A percentile compares a stretch with the other conserved stretches of the same genome.
Conservation (phyloP, 2,888 invertebrate genomes). For the Mesorhabditis belari region DNA sequence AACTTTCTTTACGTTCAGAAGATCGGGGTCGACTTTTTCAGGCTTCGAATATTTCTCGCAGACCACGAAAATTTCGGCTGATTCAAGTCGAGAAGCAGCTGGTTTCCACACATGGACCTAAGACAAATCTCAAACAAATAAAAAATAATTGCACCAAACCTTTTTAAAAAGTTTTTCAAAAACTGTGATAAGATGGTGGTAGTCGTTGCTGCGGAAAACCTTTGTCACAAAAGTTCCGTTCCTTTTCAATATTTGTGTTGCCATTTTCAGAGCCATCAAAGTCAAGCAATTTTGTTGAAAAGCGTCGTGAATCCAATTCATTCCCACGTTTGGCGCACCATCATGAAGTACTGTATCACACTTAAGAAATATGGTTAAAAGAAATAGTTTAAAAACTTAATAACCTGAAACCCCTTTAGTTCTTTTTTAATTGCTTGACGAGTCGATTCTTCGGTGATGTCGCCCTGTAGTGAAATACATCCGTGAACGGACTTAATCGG, state of each 20-base stretch:
- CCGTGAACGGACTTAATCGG: conserved; percentile 85
- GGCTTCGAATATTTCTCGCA: conserved; percentile 90
- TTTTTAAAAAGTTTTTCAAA: conserved; percentile 91
- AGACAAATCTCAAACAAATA: conserved; percentile 3
- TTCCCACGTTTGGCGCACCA: conserved; percentile 90
- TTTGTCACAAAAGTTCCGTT: conserved; percentile 98
- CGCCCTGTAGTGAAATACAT: conserved; percentile 80
- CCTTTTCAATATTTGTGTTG: conserved; percentile 76
- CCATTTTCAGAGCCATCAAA: conserved; percentile 82
- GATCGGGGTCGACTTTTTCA: conserved; percentile 72
- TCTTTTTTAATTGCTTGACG: conserved; percentile 44
- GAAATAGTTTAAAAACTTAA: no score
- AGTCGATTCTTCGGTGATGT: conserved; percentile 83
- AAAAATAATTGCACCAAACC: conserved; percentile 52
- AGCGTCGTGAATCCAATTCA: conserved; percentile 94
- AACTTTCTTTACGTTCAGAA: conserved; percentile 85
- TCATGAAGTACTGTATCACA: conserved; percentile 85
- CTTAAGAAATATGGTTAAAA: background rate
- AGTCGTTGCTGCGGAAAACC: conserved; percentile 84
- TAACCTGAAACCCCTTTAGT: conserved; percentile 44
- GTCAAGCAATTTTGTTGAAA: conserved; percentile 72
- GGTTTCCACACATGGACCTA: conserved; percentile 93
- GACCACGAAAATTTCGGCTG: conserved; percentile 97
- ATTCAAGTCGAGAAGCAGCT: conserved; percentile 92
- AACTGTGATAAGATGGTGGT: conserved; percentile 86